Evolutionary conservation across 2,113 vertebrate genomes (phyloP), one percentile per base, ranked within the genome.

Genomic region (Chroicocephalus ridibundus): DNA sequence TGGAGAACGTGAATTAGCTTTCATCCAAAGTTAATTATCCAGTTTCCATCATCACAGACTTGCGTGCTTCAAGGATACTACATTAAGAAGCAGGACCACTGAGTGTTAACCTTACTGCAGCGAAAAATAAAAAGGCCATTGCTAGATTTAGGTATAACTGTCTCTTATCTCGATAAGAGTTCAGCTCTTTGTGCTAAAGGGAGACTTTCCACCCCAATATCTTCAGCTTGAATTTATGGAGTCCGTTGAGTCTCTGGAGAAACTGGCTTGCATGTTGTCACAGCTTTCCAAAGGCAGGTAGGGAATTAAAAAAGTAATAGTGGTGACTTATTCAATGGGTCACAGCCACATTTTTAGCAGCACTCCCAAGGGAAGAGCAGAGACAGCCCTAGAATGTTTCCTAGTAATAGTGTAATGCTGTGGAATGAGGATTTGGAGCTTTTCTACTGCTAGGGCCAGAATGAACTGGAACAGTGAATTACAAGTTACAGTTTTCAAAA

Each of bases 181-280:
- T 68, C 22, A 44, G 60, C 36, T 52, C 5, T 26, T 44, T 18
- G 51, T 57, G 68, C 44, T 46, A 26, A 57, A 44, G 85, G 29
- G 66, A 24, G 27, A 34, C 69, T 85, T 69, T 10, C 21, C 25
- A 40, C 31, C 38, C 34, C 2, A 1, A 0, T 4, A 9, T 2
- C 54, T 38, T 20, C 69, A 57, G 29, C 34, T 32, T 46, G 62
- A 25, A 57, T 20, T 44, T 15, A 27, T 58, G 57, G 74, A 52
- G 75, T 10, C 46, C 0, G 0, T 4, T 4, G 15, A 38, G n/a
- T 8, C 40, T 31, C 58, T 10, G 11, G 25, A 58, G 52, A 31
- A 68, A 19, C n/a, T 5, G 62, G 51, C 21, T 25, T 8, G 36
- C 6, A 9, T 14, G 19, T 31, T 49, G 64, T 36, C 38, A 11